Conservation (phyloP, 2,113 vertebrate genomes). For the Nothobranchius kuhntae region DNA sequence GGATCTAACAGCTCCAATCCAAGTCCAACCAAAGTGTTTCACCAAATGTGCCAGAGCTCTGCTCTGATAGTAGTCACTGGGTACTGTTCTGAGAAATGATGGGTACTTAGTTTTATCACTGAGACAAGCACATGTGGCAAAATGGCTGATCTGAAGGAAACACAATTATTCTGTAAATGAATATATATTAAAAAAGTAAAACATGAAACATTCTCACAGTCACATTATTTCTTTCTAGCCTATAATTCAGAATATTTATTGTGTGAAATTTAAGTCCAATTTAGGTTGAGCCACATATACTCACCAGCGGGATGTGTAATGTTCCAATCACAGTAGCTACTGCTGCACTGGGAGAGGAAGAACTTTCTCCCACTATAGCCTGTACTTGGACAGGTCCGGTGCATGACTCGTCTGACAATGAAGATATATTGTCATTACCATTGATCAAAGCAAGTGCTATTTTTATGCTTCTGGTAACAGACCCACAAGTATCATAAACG, state of each 20-base stretch:
- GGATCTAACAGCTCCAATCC: constrained; percentile 69
- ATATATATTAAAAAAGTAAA: neutral
- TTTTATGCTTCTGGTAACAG: constrained; percentile 54
- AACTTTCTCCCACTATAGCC: constrained; percentile 74
- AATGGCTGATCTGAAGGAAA: constrained; percentile 70
- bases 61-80: constrained; percentile 75
- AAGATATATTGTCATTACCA: constrained; percentile 40
- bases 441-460: constrained; percentile 68
- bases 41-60: constrained; percentile 70
- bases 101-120: constrained; percentile 72
- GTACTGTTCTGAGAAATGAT: constrained; percentile 66
- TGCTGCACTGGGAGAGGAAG: constrained; percentile 71
- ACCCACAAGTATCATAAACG: constrained; percentile 75
- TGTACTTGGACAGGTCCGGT: constrained; percentile 61
- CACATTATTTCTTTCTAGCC: too few relatives aligned
- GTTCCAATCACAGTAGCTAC: constrained; percentile 72
- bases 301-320: constrained; percentile 74
- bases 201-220: neutral
- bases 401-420: constrained; percentile 26
- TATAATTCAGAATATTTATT: neutral
- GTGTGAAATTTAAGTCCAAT: neutral
- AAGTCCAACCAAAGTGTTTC: constrained; percentile 73
- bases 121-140: constrained; percentile 74
- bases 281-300: constrained; percentile 11
- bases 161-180: neutral